phyloP scores from a whole-genome alignment of 2,113 vertebrate genomes.

The Ceratotherium simum region DNA sequence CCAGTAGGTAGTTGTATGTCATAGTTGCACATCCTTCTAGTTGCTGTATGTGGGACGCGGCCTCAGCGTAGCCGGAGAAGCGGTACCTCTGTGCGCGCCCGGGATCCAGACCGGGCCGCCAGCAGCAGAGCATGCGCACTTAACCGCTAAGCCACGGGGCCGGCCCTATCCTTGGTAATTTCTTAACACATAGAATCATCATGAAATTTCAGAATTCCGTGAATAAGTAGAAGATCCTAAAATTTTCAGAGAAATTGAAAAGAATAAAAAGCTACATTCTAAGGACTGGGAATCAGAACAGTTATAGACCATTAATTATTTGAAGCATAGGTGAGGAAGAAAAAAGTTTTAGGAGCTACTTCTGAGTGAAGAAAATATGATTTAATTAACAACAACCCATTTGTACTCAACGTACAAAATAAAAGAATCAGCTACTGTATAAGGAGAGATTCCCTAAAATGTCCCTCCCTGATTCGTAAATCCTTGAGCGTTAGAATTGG shows the following conservation, averaged over 20 bases:
- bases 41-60: too few relatives aligned
- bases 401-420: constrained; percentile 6
- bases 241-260: neutral
- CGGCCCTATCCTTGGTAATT: neutral
- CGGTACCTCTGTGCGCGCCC: too few relatives aligned
- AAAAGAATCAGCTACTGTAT: neutral
- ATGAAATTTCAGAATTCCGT: constrained; percentile 32
- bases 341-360: neutral
- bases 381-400: neutral
- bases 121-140: too few relatives aligned
- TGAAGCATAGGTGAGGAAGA: constrained; percentile 27
- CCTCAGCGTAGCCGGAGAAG: too few relatives aligned
- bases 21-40: too few relatives aligned
- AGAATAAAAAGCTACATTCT: neutral
- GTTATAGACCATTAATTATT: neutral
- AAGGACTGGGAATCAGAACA: neutral
- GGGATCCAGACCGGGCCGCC: too few relatives aligned
- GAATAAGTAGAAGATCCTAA: neutral
- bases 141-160: too few relatives aligned
- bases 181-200: neutral
- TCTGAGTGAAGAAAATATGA: neutral
- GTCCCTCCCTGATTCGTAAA: neutral
- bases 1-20: too few relatives aligned
- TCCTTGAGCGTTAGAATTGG: neutral
- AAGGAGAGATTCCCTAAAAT: neutral